phyloP scores from a whole-genome alignment of 2,113 vertebrate species.

The Chaetorhynchus papuensis region DNA sequence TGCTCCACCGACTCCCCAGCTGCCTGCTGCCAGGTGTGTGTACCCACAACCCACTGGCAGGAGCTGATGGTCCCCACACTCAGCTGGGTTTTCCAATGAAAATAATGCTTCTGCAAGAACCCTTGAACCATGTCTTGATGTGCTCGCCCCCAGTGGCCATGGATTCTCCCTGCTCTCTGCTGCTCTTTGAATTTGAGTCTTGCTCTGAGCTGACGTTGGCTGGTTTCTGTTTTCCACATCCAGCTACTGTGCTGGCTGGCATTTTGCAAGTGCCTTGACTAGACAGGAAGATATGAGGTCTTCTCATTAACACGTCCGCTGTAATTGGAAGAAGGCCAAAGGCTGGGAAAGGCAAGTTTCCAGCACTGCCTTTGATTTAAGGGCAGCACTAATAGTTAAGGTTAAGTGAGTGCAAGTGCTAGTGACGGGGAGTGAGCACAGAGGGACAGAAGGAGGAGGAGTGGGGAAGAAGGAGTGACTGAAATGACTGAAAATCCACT shows the following conservation, averaged over 20 bases:
- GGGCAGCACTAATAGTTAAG: neutral
- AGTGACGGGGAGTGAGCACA: neutral
- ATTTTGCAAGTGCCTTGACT: constrained; percentile 38
- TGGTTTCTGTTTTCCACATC: constrained; percentile 15
- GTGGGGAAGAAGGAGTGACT: neutral
- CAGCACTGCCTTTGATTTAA: constrained; percentile 4
- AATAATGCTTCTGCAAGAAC: accelerated
- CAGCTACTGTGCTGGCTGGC: constrained; percentile 58
- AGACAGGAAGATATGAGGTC: constrained; percentile 5
- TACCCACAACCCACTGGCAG: neutral
- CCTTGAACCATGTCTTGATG: neutral
- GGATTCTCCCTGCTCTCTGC: neutral
- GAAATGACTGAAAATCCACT: neutral
- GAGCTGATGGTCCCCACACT: neutral
- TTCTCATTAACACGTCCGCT: constrained; percentile 39
- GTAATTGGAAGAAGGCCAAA: constrained; percentile 27
- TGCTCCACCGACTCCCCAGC: neutral
- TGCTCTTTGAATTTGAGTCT: neutral
- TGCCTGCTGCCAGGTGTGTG: neutral
- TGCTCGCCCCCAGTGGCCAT: accelerated
- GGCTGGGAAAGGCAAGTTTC: constrained; percentile 4
- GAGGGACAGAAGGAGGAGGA: neutral
- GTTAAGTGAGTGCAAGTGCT: neutral
- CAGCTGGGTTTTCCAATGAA: neutral
- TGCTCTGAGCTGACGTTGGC: neutral